phyloP scores from a whole-genome alignment of 2,113 vertebrate genomes.

The Pedetes capensis region DNA sequence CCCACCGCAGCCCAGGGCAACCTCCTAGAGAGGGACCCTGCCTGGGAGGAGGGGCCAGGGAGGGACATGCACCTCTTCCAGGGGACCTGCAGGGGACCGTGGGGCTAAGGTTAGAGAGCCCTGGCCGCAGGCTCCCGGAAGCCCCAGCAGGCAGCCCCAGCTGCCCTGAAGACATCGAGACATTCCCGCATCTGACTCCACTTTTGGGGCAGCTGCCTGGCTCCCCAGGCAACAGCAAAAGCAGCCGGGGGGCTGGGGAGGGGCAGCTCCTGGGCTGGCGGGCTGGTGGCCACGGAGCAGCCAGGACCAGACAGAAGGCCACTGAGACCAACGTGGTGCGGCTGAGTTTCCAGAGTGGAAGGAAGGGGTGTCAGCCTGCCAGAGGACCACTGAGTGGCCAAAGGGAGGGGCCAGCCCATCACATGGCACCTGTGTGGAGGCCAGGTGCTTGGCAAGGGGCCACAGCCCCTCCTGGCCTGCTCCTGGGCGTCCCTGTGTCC shows the following conservation, averaged over 20 bases:
- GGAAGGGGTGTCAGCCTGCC: not conserved
- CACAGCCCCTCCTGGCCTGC: too few species aligned
- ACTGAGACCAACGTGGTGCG: not conserved
- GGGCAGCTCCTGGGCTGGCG: slow-evolving; percentile 37
- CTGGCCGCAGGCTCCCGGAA: not conserved
- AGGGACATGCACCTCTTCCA: not conserved
- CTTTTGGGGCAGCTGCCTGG: slow-evolving; percentile 44
- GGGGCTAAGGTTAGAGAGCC: too few species aligned
- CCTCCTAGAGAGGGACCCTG: not conserved
- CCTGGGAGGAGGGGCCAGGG: too few species aligned
- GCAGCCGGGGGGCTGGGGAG: too few species aligned
- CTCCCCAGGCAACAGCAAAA: not conserved
- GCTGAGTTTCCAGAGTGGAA: not conserved
- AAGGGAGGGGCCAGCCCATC: not conserved
- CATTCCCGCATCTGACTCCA: slow-evolving; percentile 70
- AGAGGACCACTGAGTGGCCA: accelerated
- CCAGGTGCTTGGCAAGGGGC: too few species aligned
- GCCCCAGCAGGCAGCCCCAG: not conserved
- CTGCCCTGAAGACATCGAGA: not conserved
- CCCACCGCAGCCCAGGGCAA: not conserved
- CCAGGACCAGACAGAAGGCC: not conserved
- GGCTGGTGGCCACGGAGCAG: not conserved
- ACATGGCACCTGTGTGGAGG: not conserved
- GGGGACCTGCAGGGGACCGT: not conserved
- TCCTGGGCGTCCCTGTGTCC: not conserved